phyloP scores from a whole-genome alignment of 2,888 invertebrate species.

The Plagiodera versicolora region DNA sequence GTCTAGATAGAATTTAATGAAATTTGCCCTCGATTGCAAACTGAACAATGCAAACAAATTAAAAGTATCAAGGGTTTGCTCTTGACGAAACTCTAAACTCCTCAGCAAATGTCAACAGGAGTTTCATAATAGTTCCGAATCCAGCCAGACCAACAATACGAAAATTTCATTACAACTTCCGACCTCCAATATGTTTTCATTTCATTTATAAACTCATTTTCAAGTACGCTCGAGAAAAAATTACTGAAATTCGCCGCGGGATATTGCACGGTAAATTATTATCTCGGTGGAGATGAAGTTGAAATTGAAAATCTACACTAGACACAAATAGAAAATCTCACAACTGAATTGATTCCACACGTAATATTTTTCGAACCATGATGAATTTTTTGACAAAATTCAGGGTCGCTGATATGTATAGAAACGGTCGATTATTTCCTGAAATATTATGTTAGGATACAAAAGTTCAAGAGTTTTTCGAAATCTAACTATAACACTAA shows the following conservation, averaged over 20 bases:
- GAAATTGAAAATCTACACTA: no score
- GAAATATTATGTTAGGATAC: no score
- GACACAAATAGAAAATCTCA: no score
- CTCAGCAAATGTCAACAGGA: not conserved
- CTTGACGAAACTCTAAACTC: conserved; percentile 9
- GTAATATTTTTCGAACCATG: no score
- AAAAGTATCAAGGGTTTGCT: conserved; percentile 9
- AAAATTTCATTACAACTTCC: not conserved
- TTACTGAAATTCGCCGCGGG: not conserved
- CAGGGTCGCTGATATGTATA: no score
- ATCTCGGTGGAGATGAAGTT: not conserved
- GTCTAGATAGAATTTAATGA: conserved; percentile 17
- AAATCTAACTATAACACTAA: no score
- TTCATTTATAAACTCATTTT: not conserved
- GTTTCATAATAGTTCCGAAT: not conserved
- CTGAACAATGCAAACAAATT: conserved; percentile 11
- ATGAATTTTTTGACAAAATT: no score
- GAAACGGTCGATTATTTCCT: no score
- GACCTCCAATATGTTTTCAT: not conserved
- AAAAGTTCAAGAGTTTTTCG: no score
- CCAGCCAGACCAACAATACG: not conserved
- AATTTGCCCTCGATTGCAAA: conserved; percentile 3
- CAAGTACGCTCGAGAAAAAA: not conserved
- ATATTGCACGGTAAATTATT: not conserved
- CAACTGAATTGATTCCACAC: no score